These are phyloP conservation scores for Molorchus minor DNA, from an alignment of 2,888 invertebrate species.

Conservation along the genomic window DNA sequence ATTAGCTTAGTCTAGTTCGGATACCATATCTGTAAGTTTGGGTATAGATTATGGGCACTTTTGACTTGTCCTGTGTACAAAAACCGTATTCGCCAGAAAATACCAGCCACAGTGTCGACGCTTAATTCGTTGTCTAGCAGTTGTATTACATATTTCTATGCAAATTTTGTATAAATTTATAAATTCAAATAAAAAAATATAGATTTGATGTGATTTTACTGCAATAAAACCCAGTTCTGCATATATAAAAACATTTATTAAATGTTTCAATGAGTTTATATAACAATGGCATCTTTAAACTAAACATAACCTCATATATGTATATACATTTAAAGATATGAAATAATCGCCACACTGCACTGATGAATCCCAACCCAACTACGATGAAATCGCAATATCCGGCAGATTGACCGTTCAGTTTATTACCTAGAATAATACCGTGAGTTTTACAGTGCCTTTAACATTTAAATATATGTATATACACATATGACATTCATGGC, in stretches of 20 bases:
- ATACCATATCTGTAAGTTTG: no score
- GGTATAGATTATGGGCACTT: no score
- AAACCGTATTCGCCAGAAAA: no score
- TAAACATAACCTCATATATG: conserved; percentile 24
- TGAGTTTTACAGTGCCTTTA: no score
- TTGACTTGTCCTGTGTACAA: no score
- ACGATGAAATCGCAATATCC: no score
- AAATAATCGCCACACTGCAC: no score
- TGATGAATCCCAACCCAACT: no score
- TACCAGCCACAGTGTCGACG: background rate
- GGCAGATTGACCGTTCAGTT: no score
- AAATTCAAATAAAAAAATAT: conserved; percentile 4
- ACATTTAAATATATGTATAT: no score
- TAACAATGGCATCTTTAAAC: conserved; percentile 31
- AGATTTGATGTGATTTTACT: background rate
- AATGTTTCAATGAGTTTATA: conserved; percentile 29
- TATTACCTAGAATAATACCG: no score
- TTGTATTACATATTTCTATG: conserved; percentile 4
- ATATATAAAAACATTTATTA: conserved; percentile 35
- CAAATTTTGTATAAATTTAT: conserved; percentile 16
- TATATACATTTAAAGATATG: conserved; percentile 22
- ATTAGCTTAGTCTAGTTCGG: no score
- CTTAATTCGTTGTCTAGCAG: conserved; percentile 3
- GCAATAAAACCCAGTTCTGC: background rate
- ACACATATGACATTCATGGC: background rate